Percentiles rank a stretch among this genome's conserved stretches.
Evolutionary conservation across 2,113 vertebrate species (phyloP).

Genomic region (Neoarius graeffei): DNA sequence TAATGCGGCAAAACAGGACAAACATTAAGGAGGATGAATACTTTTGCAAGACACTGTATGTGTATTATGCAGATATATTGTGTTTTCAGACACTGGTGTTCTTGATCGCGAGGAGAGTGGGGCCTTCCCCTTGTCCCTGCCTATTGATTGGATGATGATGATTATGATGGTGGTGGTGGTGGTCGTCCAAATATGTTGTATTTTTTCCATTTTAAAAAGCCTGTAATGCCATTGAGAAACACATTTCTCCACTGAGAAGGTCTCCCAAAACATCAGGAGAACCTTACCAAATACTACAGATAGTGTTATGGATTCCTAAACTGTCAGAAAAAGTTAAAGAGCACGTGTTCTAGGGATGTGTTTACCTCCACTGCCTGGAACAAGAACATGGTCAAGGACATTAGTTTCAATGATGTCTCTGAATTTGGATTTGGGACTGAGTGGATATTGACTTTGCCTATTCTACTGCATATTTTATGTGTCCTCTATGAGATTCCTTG

Average conservation of each 20-base stretch:
- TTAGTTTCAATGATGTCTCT: not conserved
- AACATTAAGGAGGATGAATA: too few species aligned
- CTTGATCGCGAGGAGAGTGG: not conserved
- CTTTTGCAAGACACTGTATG: not conserved
- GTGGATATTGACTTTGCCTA: not conserved
- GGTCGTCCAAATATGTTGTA: not conserved
- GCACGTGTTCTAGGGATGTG: not conserved
- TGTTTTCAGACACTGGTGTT: not conserved
- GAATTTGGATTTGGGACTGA: not conserved
- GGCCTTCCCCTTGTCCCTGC: not conserved
- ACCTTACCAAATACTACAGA: not conserved
- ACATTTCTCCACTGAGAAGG: not conserved
- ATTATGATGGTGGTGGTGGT: not conserved
- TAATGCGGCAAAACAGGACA: too few species aligned
- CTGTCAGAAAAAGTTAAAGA: not conserved
- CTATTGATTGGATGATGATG: not conserved
- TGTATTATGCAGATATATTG: not conserved
- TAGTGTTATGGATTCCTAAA: not conserved
- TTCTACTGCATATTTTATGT: conserved; percentile 4
- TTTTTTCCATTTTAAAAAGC: not conserved
- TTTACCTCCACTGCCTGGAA: not conserved
- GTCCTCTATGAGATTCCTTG: not conserved
- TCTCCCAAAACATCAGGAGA: not conserved
- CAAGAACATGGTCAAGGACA: conserved; percentile 11
- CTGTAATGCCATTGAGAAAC: not conserved